Percentiles rank a stretch among this genome's conserved stretches.
Conservation (phyloP, 92 coral and sea anemone genomes). For the Scolanthus callimorphus region DNA sequence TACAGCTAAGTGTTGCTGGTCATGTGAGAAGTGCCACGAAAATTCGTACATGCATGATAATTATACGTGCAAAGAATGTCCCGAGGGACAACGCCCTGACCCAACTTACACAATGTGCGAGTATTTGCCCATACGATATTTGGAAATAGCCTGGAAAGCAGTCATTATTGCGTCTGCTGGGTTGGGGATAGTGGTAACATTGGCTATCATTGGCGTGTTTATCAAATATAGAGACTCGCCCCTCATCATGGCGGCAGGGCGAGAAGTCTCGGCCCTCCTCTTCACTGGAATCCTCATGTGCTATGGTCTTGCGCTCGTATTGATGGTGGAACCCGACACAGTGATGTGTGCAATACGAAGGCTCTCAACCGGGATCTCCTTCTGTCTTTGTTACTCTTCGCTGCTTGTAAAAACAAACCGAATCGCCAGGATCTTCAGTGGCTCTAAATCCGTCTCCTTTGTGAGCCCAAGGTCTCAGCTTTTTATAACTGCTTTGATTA, state of each 20-base stretch:
- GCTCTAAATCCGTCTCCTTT: conserved; percentile 56
- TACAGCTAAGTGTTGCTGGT: conserved; percentile 72
- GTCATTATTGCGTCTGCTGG: conserved; percentile 26
- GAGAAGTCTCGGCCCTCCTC: conserved; percentile 58
- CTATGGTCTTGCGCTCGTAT: conserved; percentile 44
- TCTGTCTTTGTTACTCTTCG: conserved; percentile 63
- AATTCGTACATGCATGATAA: conserved; percentile 50
- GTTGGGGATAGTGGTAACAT: conserved; percentile 52
- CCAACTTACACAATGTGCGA: conserved; percentile 47
- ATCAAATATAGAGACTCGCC: conserved; percentile 51
- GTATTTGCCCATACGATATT: conserved; percentile 27
- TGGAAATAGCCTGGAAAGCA: conserved; percentile 35
- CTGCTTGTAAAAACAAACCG: conserved; percentile 72
- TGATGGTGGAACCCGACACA: conserved; percentile 39
- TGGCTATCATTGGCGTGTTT: conserved; percentile 41
- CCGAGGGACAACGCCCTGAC: conserved; percentile 47
- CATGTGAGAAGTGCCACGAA: conserved; percentile 54
- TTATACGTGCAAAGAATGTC: conserved; percentile 59
- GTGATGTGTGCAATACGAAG: conserved; percentile 50
- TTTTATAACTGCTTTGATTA: conserved; percentile 41
- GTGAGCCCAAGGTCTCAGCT: conserved; percentile 75
- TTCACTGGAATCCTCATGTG: conserved; percentile 54
- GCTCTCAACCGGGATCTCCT: conserved; percentile 54
- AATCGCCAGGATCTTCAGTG: conserved; percentile 73
- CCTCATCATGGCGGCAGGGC: conserved; percentile 75